Percentiles rank a stretch among this genome's conserved stretches.
Evolutionary conservation across 1,140 invertebrate species (phyloP).

Genomic region (Drosophila nasuta): DNA sequence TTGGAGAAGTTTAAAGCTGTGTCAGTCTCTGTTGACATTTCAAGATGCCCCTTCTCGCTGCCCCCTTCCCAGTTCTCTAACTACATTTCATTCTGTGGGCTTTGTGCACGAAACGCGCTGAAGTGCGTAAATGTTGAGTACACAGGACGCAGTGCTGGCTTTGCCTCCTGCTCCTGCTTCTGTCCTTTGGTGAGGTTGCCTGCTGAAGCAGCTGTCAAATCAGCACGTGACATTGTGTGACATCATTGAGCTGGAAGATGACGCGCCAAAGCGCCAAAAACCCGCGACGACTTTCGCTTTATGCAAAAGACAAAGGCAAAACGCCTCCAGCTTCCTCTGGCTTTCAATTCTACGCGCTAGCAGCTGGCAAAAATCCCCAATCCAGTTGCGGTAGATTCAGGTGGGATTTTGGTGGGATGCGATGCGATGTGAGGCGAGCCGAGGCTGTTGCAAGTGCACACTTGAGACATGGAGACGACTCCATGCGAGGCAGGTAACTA

Average conservation of each 20-base stretch:
- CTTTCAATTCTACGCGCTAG: background rate
- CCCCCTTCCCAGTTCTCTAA: background rate
- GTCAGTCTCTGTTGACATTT: constrained; percentile 44
- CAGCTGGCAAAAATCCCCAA: constrained; percentile 15
- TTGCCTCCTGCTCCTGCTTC: too few relatives aligned
- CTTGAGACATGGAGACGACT: constrained; percentile 67
- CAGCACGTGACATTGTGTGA: constrained; percentile 80
- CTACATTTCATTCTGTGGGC: background rate
- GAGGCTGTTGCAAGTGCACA: constrained; percentile 69
- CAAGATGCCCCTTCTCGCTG: constrained; percentile 8
- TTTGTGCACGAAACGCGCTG: constrained; percentile 62
- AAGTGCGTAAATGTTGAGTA: constrained; percentile 79
- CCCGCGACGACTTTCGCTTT: constrained; percentile 68
- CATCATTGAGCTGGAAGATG: constrained; percentile 79
- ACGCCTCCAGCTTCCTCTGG: constrained; percentile 34
- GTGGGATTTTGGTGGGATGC: constrained; percentile 20
- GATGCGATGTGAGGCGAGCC: constrained; percentile 7
- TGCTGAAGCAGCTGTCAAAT: constrained; percentile 49
- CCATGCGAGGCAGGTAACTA: constrained; percentile 20
- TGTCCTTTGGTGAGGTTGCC: constrained; percentile 4
- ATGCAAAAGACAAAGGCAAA: constrained; percentile 66
- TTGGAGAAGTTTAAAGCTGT: constrained; percentile 34
- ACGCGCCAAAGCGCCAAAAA: constrained; percentile 59
- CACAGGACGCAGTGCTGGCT: constrained; percentile 24
- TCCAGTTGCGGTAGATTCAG: constrained; percentile 47